Evolutionary conservation across 2,113 vertebrate genomes (phyloP).

Genomic region (Prolemur simus): DNA sequence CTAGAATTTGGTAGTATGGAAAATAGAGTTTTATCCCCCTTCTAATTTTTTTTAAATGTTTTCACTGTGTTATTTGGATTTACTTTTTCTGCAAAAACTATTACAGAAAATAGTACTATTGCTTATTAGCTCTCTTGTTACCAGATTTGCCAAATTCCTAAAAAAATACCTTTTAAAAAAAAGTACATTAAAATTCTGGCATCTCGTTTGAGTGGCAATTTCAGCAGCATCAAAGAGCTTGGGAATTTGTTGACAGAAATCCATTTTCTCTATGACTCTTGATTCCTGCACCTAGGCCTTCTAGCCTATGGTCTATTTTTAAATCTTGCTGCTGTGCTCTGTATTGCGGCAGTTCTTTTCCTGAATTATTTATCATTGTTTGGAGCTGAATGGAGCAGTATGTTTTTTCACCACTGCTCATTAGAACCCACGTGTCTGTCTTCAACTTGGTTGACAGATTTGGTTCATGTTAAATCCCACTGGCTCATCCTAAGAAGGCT

Average conservation of each 20-base stretch:
- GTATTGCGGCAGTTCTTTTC: conserved; percentile 81
- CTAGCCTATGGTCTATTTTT: conserved; percentile 77
- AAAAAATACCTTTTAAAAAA: conserved; percentile 30
- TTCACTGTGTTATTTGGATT: conserved; percentile 20
- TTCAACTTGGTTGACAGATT: conserved; percentile 81
- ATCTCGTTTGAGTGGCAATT: background rate
- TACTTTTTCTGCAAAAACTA: conserved; percentile 6
- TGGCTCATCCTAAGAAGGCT: background rate
- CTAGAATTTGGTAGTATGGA: conserved; percentile 18
- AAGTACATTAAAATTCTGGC: conserved; percentile 26
- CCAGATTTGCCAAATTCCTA: conserved; percentile 28
- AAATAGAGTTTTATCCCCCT: conserved; percentile 32
- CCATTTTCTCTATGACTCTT: conserved; percentile 48
- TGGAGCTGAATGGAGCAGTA: conserved; percentile 80
- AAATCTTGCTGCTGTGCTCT: conserved; percentile 71
- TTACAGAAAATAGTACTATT: background rate
- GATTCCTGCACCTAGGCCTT: conserved; percentile 43
- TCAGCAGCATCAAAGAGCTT: conserved; percentile 41
- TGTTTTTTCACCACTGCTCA: conserved; percentile 65
- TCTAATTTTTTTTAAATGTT: background rate
- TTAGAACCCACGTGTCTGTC: conserved; percentile 80
- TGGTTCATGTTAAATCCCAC: conserved; percentile 77
- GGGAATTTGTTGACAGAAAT: conserved; percentile 60
- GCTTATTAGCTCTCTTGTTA: conserved; percentile 29
- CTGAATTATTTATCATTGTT: conserved; percentile 86